Evolutionary conservation across 1,140 invertebrate species (phyloP).

Genomic region (Philotrypesis tridentata): DNA sequence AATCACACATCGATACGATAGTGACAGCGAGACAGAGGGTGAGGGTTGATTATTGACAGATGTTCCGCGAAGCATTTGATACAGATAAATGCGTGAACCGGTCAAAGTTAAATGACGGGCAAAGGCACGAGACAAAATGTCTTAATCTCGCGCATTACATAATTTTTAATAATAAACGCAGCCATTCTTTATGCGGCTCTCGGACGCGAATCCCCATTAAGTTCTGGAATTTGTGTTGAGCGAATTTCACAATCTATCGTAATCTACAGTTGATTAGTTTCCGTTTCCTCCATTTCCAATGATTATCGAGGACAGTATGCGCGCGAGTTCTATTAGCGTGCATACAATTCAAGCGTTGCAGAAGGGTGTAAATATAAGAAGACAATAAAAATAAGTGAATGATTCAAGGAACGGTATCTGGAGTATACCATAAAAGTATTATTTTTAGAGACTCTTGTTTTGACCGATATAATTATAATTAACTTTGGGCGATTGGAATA

Average conservation of each 20-base stretch:
- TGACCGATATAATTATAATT: not conserved
- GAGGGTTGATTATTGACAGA: slow-evolving; percentile 37
- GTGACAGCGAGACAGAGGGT: not conserved
- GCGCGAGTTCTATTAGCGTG: not conserved
- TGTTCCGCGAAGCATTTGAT: slow-evolving; percentile 5
- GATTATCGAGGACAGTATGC: not conserved
- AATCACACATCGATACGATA: not conserved
- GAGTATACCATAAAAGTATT: not conserved
- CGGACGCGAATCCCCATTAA: slow-evolving; percentile 15
- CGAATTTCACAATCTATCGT: slow-evolving; percentile 12
- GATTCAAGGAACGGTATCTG: not conserved
- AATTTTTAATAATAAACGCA: slow-evolving; percentile 21
- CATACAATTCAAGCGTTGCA: not conserved
- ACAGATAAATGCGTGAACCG: slow-evolving; percentile 14
- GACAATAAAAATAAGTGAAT: not conserved
- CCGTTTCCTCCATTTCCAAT: slow-evolving; percentile 9
- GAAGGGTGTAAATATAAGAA: not conserved
- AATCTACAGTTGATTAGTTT: slow-evolving; percentile 11
- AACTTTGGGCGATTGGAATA: not conserved
- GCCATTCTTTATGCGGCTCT: slow-evolving; percentile 18
- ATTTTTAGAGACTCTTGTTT: not conserved
- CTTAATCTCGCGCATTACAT: slow-evolving; percentile 4
- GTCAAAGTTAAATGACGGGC: slow-evolving; percentile 34
- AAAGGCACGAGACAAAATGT: not conserved
- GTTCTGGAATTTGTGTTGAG: not conserved